These are phyloP conservation scores for Loris lydekkerianus DNA, from an alignment of 2,797 vertebrate species.

Conservation along the genomic window DNA sequence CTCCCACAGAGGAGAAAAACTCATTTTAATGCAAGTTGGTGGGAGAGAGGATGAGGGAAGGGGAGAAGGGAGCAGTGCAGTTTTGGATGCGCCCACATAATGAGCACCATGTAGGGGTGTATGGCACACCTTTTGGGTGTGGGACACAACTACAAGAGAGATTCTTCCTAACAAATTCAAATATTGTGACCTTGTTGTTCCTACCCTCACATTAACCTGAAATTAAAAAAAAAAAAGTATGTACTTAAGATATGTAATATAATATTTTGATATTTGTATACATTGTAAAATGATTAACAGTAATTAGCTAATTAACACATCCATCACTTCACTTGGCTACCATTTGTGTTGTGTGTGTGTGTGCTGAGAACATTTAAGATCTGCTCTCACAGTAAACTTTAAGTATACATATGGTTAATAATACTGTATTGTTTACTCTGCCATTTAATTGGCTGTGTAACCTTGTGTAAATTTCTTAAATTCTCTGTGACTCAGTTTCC, in stretches of 20 bases:
- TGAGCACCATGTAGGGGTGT: too few relatives aligned
- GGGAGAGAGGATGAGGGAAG: too few relatives aligned
- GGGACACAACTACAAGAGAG: too few relatives aligned
- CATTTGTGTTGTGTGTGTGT: neutral
- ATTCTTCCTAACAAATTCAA: too few relatives aligned
- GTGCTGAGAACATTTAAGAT: neutral
- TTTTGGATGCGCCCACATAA: too few relatives aligned
- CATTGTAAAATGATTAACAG: neutral
- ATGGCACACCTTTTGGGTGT: too few relatives aligned
- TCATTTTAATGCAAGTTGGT: too few relatives aligned
- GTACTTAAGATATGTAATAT: neutral
- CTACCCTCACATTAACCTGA: too few relatives aligned
- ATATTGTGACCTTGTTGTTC: too few relatives aligned
- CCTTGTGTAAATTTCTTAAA: conserved; percentile 12
- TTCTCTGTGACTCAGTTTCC: neutral
- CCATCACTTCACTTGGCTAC: neutral
- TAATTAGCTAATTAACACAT: neutral
- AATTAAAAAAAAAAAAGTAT: too few relatives aligned
- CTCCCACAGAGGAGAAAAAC: too few relatives aligned
- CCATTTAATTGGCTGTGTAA: neutral
- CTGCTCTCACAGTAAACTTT: neutral
- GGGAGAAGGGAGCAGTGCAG: too few relatives aligned
- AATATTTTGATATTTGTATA: neutral
- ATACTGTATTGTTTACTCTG: neutral
- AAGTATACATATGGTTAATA: neutral